These are phyloP conservation scores for Umimayanthus kanabou DNA, from an alignment of 92 coral and sea anemone genomes.

Conservation along the genomic window DNA sequence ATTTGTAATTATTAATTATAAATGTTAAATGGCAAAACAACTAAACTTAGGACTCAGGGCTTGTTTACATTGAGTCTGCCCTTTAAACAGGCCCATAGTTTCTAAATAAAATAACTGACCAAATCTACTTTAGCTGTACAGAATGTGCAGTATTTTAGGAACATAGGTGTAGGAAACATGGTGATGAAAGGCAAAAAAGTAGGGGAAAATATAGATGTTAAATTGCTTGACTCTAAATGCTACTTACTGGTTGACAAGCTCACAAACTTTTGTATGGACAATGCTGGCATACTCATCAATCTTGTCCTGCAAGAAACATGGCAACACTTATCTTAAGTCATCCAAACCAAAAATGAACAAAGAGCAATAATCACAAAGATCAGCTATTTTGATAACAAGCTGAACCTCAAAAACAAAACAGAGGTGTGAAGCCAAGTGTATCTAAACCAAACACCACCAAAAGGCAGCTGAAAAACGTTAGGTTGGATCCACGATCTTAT, in stretches of 20 bases:
- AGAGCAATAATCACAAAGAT: background rate
- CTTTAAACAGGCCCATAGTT: too few species aligned
- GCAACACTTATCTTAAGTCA: background rate
- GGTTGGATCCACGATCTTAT: background rate
- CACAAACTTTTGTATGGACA: slow-evolving; percentile 60
- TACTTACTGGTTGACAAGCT: slow-evolving; percentile 81
- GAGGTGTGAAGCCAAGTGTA: background rate
- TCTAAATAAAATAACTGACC: too few species aligned
- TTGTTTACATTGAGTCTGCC: too few species aligned
- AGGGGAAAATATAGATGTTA: background rate
- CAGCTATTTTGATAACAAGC: background rate
- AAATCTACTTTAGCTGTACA: too few species aligned
- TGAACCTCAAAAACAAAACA: too few species aligned
- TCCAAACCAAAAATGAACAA: background rate
- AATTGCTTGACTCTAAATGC: background rate
- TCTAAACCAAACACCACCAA: too few species aligned
- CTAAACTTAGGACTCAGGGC: too few species aligned
- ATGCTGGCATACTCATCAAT: slow-evolving; percentile 68
- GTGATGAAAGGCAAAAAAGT: too few species aligned
- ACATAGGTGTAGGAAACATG: too few species aligned
- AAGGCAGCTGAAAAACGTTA: background rate
- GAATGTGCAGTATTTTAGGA: too few species aligned
- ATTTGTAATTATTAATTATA: too few species aligned
- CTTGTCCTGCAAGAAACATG: slow-evolving; percentile 58
- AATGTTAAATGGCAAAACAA: too few species aligned